phyloP scores from a whole-genome alignment of 2,888 invertebrate genomes.

The Drosophila macrospina region DNA sequence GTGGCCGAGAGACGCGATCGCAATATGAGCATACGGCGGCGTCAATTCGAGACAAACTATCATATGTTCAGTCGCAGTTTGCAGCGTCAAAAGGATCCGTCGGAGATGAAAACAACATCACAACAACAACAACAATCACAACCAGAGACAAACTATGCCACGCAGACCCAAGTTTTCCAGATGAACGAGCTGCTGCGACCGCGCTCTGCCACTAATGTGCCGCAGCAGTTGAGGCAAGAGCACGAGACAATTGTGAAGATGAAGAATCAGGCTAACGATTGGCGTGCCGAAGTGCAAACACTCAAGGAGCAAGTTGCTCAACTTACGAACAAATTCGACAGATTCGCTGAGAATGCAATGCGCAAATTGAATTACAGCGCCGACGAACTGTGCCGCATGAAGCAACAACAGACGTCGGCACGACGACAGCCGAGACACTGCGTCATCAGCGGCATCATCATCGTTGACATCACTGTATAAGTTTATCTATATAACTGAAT shows the following conservation, averaged over 20 bases:
- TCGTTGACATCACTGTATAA: conserved; percentile 40
- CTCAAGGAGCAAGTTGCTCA: conserved; percentile 77
- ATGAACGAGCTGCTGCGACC: conserved; percentile 81
- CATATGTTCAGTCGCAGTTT: conserved; percentile 82
- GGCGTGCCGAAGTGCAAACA: conserved; percentile 74
- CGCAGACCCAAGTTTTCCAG: conserved; percentile 42
- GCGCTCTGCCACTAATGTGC: conserved; percentile 83
- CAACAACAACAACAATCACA: conserved; percentile 21
- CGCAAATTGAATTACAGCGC: conserved; percentile 79
- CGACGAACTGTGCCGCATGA: conserved; percentile 81
- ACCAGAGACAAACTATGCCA: conserved; percentile 8
- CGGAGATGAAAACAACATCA: conserved; percentile 11
- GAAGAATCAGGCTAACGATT: conserved; percentile 76
- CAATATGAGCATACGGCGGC: conserved; percentile 86
- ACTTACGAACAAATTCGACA: conserved; percentile 79
- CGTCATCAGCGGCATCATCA: conserved; percentile 56
- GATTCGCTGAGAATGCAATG: conserved; percentile 75
- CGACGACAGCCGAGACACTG: conserved; percentile 39
- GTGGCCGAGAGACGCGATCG: conserved; percentile 89
- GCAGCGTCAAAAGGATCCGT: conserved; percentile 65
- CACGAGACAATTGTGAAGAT: conserved; percentile 68
- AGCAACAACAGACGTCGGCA: conserved; percentile 50
- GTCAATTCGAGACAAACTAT: conserved; percentile 85
- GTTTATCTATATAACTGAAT: conserved; percentile 9
- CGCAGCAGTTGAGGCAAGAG: conserved; percentile 70